Base-by-base conservation (phyloP, 2,888 invertebrate species). In the Perdita meconis region DNA sequence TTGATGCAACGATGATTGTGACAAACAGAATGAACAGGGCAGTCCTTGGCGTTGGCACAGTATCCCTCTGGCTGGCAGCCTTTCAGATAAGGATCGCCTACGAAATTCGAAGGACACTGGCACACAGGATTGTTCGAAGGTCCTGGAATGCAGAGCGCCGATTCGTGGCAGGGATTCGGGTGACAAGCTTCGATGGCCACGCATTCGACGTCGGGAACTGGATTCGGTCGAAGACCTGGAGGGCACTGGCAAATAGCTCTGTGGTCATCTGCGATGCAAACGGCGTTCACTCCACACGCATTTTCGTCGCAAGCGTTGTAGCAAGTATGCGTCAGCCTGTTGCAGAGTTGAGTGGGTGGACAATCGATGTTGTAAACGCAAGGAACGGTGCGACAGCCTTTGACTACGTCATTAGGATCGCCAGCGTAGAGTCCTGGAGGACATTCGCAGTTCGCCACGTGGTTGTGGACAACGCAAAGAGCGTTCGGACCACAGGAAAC, bases 291-390 rank as follows among this genome's bases (percentile, higher is more conserved):
- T 0, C 98, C 97, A 88, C 98, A 98, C 1, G 96, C 95, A 83
- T 96, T 95, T 90, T 96, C 96, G 79, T 95, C 95, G 89, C 97
- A 98, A 6, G 96, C 96, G 90, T 96, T 95, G 86, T 95, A 94
- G 87, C 98, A 98, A 24, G 95, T 96, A 89, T 97, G 96, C 0
- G 96, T 96, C 89, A 97, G 93, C 64, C 97, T 94, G 89, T 98
- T 96, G 90, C 98, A 98, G 65, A 97, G 93, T 90, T 97, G 96
- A 70, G 95, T 94, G 0, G 95, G 93, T 38, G 96, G 96, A 89
- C 97, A 97, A 89, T 97, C 97, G 57, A 95, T 95, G 88, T 97
- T 97, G 90, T 97, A 97, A 42, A 97, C 96, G 90, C 97, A 97
- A 2, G 97, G 96, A 5, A 97, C 97, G 68, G 95, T 94, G 92